Conservation (phyloP, 2,888 invertebrate genomes). For the Dendrolimus pini region DNA sequence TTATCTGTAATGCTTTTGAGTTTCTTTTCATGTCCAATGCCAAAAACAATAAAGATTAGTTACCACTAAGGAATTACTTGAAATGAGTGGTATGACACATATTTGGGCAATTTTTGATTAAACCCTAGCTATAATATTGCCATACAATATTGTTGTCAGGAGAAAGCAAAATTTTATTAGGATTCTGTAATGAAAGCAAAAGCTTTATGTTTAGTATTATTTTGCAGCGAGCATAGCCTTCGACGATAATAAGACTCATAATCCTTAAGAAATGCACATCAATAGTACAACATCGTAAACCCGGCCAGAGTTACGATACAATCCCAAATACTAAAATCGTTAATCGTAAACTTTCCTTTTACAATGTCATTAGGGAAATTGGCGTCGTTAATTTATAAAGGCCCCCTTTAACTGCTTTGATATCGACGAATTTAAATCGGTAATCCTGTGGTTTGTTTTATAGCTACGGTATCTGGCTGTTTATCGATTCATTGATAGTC, state of each 20-base stretch:
- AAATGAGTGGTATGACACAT: no score
- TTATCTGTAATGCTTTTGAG: no score
- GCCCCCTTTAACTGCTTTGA: constrained; percentile 56
- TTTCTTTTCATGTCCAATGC: no score
- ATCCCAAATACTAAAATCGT: constrained; percentile 45
- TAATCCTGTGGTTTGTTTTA: constrained; percentile 71
- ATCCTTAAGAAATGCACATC: constrained; percentile 10
- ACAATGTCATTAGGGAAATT: constrained; percentile 75
- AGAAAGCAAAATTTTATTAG: no score
- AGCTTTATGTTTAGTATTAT: not conserved
- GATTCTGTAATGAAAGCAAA: not conserved
- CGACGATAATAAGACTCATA: not conserved
- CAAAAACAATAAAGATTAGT: no score
- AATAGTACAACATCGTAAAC: constrained; percentile 17
- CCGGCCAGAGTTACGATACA: constrained; percentile 27
- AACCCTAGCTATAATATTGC: no score
- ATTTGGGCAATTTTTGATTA: no score
- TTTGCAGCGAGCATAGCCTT: not conserved
- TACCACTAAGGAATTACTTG: no score
- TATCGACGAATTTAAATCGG: constrained; percentile 69
- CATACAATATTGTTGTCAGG: no score
- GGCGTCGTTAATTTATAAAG: constrained; percentile 69
- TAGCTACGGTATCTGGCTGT: constrained; percentile 49
- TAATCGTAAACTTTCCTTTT: constrained; percentile 70
- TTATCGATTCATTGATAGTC: constrained; percentile 26